These are phyloP conservation scores for Xenotilapia longispinis DNA, from an alignment of 2,113 vertebrate species.

Conservation along the genomic window DNA sequence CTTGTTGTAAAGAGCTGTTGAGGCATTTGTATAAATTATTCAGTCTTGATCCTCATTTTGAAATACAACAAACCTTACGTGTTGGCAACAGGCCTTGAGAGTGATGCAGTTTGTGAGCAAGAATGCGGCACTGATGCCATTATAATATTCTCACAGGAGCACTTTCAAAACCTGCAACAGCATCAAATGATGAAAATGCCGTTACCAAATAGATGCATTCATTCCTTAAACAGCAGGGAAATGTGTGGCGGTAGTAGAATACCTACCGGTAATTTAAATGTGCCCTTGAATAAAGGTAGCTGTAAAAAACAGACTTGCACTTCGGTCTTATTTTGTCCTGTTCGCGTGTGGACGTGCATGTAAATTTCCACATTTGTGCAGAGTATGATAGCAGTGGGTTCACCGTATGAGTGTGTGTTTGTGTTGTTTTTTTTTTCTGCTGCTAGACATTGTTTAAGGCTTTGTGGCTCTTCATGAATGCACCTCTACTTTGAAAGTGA, in stretches of 20 bases:
- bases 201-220: constrained; percentile 37
- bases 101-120: constrained; percentile 38
- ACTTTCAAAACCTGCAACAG: constrained; percentile 34
- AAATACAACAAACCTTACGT: constrained; percentile 44
- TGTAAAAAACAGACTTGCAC: constrained; percentile 14
- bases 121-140: constrained; percentile 26
- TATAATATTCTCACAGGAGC: constrained; percentile 29
- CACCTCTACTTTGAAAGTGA: constrained; percentile 35
- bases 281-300: constrained; percentile 7
- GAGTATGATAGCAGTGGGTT: not conserved
- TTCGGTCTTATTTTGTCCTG: not conserved
- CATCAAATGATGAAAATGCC: constrained; percentile 57
- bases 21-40: constrained; percentile 68
- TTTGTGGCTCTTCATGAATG: not conserved
- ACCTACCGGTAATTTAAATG: constrained; percentile 26
- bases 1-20: constrained; percentile 44
- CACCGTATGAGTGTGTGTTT: not conserved
- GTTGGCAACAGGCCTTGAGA: constrained; percentile 31
- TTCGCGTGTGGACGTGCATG: not conserved
- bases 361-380: not conserved
- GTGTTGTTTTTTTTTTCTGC: not conserved
- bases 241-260: constrained; percentile 1
- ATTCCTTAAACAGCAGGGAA: constrained; percentile 1
- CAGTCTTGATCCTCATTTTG: constrained; percentile 48
- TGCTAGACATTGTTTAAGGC: not conserved